A percentile compares a stretch with the other conserved stretches of the same genome.
Conservation (phyloP, 2,797 vertebrate species). For the Crenuchus spilurus region DNA sequence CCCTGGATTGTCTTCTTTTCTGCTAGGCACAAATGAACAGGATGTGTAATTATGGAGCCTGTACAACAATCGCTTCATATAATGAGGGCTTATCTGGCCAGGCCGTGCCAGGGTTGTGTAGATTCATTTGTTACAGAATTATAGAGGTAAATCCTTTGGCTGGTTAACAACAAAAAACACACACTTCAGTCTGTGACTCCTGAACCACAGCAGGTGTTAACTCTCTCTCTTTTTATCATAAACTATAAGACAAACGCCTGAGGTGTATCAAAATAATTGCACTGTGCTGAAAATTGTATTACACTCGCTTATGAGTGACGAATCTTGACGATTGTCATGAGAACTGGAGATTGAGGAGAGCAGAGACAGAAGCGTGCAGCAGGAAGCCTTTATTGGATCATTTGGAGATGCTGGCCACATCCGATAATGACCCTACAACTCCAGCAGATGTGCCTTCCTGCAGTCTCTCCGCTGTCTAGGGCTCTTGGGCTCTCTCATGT, state of each 20-base stretch:
- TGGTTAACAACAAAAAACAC: conserved; percentile 2
- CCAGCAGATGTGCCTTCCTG: conserved; percentile 58
- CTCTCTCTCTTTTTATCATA: not conserved
- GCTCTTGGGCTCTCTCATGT: conserved; percentile 43
- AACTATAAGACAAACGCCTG: not conserved
- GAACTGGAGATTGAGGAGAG: conserved; percentile 20
- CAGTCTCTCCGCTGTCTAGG: conserved; percentile 34
- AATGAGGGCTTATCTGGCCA: conserved; percentile 37
- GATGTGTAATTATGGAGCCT: conserved; percentile 22
- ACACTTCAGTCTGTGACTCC: conserved; percentile 7
- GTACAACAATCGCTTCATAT: conserved; percentile 33
- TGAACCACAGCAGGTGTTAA: not conserved
- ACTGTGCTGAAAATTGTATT: conserved; percentile 4
- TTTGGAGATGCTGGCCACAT: conserved; percentile 60
- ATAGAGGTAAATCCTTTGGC: conserved; percentile 27
- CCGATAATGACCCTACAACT: conserved; percentile 63
- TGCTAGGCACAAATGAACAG: conserved; percentile 31
- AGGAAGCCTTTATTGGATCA: conserved; percentile 55
- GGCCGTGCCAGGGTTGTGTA: not conserved
- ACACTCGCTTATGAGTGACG: not conserved
- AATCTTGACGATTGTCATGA: not conserved
- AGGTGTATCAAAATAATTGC: conserved; percentile 29
- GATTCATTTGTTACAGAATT: conserved; percentile 40
- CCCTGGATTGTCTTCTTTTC: conserved; percentile 32
- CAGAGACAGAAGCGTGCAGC: conserved; percentile 13